A percentile compares a stretch with the other conserved stretches of the same genome.
These are phyloP conservation scores for Erebia palarica DNA, from an alignment of 2,888 invertebrate species.

Conservation along the genomic window DNA sequence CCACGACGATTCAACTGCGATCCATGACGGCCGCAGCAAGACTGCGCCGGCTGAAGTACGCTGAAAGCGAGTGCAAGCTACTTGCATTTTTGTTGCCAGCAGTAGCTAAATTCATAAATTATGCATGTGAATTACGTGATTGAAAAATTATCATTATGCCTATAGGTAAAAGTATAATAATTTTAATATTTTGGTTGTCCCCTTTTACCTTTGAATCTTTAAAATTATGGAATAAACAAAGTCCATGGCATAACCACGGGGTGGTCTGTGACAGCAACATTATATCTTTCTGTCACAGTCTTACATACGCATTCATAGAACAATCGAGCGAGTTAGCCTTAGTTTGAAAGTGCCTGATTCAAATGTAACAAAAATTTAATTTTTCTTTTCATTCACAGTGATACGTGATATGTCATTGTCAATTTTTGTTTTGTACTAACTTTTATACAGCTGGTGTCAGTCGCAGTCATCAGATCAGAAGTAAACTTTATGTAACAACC, in stretches of 20 bases:
- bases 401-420: slow-evolving; percentile 27
- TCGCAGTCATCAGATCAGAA: too few relatives aligned
- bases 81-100: slow-evolving; percentile 29
- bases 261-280: neutral
- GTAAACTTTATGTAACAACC: slow-evolving; percentile 39
- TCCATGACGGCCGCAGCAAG: slow-evolving; percentile 74
- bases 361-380: neutral
- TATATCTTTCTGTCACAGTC: slow-evolving; percentile 7
- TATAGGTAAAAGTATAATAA: neutral
- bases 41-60: slow-evolving; percentile 65
- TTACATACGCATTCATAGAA: neutral
- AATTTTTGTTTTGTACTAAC: slow-evolving; percentile 10
- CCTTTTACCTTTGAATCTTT: neutral
- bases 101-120: slow-evolving; percentile 17
- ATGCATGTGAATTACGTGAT: slow-evolving; percentile 16
- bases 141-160: neutral
- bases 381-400: slow-evolving; percentile 22
- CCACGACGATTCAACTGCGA: slow-evolving; percentile 66
- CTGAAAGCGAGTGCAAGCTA: slow-evolving; percentile 36
- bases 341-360: neutral
- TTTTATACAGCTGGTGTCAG: slow-evolving; percentile 10
- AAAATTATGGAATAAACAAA: neutral
- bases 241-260: neutral
- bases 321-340: slow-evolving; percentile 13
- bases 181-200: slow-evolving; percentile 11